Evolutionary conservation across 2,888 invertebrate species (phyloP), one percentile per base, ranked within the genome.

Genomic region (Tiliacea citrago): DNA sequence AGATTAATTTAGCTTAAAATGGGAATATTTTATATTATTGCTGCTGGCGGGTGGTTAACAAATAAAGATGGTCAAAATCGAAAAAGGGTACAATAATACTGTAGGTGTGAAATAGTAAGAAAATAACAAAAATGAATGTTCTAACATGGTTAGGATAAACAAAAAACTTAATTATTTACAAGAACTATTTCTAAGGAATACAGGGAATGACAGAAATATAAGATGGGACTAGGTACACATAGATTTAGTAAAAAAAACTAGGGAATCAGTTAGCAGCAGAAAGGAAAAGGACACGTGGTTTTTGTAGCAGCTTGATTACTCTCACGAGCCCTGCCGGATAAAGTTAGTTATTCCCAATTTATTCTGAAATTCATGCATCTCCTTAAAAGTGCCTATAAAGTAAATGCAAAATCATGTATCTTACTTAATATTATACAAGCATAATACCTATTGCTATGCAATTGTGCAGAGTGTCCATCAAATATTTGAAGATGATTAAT

Each of bases 401-500:
- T 71, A n/a, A 39, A 24, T 8, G 1, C 9, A 18, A 29, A 35
- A 57, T 51, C 9, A 39, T 51, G 16, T 47, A 39, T 7, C 6
- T 18, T 42, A 39, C 21, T 21, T 6, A 16, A 42, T 61, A 42
- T 24, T 13, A 35, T 7, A 21, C 13, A 60, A 12, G 10, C 18
- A 24, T 24, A 24, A 45, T 18, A 63, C 12, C 7, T 18, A 24
- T 45, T 35, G 9, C 49, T 49, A n/a, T 49, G 49, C 35, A 35
- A 18, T 51, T 35, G 42, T 58, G 6, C 69, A 55, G 21, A 45
- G n/a, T 18, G 39, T 39, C 8, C 47, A 49, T 29, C 2, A 51
- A 42, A 66, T 49, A 57, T 45, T 35, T 47, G n/a, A 24, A 62
- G 1, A 58, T 29, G 42, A 75, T 67, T 45, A 63, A 75, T 70